Conservation (phyloP, 2,797 vertebrate species). For the Tenualosa ilisha region DNA sequence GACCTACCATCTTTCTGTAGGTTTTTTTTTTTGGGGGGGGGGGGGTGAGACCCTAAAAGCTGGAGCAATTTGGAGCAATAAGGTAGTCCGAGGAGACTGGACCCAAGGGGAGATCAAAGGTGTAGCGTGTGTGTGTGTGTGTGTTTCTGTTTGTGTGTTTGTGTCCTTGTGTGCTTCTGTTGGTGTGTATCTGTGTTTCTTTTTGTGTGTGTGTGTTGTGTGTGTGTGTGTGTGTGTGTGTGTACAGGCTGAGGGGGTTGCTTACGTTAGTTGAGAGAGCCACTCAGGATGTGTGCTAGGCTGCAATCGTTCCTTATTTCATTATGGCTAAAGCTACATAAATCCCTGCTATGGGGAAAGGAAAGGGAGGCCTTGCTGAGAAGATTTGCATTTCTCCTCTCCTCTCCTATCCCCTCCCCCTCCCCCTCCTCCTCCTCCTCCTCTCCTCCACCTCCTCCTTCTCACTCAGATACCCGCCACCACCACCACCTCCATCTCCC, state of each 20-base stretch:
- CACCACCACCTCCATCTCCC: conserved; percentile 59
- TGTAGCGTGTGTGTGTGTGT: not conserved
- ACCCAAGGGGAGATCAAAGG: conserved; percentile 2
- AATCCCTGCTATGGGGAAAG: conserved; percentile 72
- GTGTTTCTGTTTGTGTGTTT: not conserved
- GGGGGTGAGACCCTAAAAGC: not conserved
- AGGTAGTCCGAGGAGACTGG: not conserved
- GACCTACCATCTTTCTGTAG: not conserved
- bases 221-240: not conserved
- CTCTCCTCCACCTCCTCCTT: conserved; percentile 62
- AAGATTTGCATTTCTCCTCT: conserved; percentile 76
- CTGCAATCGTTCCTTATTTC: conserved; percentile 75
- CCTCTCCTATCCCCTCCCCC: conserved; percentile 55
- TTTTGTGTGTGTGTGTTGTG: no score
- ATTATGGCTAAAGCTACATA: conserved; percentile 76
- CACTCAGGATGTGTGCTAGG: conserved; percentile 64
- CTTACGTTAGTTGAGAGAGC: conserved; percentile 44
- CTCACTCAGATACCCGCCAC: conserved; percentile 37
- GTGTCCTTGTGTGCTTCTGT: not conserved
- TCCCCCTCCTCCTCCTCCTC: conserved; percentile 43
- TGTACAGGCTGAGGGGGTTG: not conserved
- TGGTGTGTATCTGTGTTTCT: not conserved
- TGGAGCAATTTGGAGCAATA: not conserved
- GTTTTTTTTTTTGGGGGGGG: not conserved
- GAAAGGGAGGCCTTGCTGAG: conserved; percentile 65